Percentiles rank a stretch among this genome's conserved stretches.
These are phyloP conservation scores for Drosophila lutescens DNA, from an alignment of 2,888 invertebrate species.

Conservation along the genomic window DNA sequence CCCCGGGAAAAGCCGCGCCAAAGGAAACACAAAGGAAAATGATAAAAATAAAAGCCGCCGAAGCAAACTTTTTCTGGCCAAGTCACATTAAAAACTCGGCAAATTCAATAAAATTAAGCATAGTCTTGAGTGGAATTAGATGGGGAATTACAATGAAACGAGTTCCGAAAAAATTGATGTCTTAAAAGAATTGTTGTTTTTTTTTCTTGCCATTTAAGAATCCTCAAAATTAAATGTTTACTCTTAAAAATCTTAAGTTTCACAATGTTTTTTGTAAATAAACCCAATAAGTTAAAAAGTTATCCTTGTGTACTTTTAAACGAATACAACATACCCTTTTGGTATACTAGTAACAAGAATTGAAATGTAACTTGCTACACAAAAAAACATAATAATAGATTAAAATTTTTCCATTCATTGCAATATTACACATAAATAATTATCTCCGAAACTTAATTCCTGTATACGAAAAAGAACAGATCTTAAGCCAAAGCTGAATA, in stretches of 20 bases:
- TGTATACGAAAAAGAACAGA: not conserved
- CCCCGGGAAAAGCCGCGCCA: slow-evolving; percentile 1
- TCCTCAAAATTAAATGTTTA: too few species aligned
- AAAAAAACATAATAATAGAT: not conserved
- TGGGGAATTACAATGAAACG: slow-evolving; percentile 20
- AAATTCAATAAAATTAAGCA: slow-evolving; percentile 50
- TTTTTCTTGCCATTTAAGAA: not conserved
- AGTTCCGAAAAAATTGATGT: not conserved
- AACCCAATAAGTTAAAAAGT: too few species aligned
- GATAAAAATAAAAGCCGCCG: slow-evolving; percentile 5
- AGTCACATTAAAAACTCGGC: slow-evolving; percentile 49
- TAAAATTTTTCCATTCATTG: not conserved
- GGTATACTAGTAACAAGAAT: too few species aligned
- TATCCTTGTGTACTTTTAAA: too few species aligned
- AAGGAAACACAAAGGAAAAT: slow-evolving; percentile 15
- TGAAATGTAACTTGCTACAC: not conserved
- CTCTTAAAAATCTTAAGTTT: too few species aligned
- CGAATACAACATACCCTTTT: too few species aligned
- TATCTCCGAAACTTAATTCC: not conserved
- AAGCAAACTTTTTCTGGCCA: slow-evolving; percentile 11
- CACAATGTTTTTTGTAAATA: too few species aligned
- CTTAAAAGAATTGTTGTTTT: not conserved
- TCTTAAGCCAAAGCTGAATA: not conserved
- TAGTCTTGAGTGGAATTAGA: slow-evolving; percentile 60
- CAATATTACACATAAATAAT: not conserved